Percentiles rank a stretch among this genome's conserved stretches.
phyloP scores from a whole-genome alignment of 2,113 vertebrate genomes.

The Scolopax mira region DNA sequence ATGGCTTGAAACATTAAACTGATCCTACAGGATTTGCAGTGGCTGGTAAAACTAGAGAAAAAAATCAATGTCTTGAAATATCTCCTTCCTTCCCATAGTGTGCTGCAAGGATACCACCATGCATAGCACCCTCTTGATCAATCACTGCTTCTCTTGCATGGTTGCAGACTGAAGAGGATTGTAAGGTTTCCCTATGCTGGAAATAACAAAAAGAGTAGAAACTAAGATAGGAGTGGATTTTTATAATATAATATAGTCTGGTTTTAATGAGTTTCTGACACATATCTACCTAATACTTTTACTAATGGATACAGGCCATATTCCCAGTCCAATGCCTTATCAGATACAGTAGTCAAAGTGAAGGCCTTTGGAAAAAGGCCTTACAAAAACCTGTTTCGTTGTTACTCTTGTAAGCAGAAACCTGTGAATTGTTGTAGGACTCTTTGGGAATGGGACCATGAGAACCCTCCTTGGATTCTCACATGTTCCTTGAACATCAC shows the following conservation, averaged over 20 bases:
- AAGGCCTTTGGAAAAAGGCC: neutral
- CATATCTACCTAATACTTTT: neutral
- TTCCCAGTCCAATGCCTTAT: neutral
- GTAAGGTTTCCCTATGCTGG: neutral
- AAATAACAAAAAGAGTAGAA: neutral
- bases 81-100: neutral
- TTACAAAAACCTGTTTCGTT: neutral
- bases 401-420: neutral
- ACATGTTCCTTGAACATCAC: rapidly evolving
- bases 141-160: neutral
- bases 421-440: neutral
- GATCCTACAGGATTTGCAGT: neutral
- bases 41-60: neutral
- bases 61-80: neutral
- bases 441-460: neutral
- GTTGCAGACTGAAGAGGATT: rapidly evolving
- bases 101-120: neutral
- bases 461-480: neutral
- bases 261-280: neutral
- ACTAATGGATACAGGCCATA: neutral
- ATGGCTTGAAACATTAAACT: neutral
- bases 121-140: neutral
- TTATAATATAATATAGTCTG: neutral
- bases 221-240: neutral
- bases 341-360: neutral